Conservation (phyloP, 2,797 vertebrate genomes). For the Zenarchopterus dispar region DNA sequence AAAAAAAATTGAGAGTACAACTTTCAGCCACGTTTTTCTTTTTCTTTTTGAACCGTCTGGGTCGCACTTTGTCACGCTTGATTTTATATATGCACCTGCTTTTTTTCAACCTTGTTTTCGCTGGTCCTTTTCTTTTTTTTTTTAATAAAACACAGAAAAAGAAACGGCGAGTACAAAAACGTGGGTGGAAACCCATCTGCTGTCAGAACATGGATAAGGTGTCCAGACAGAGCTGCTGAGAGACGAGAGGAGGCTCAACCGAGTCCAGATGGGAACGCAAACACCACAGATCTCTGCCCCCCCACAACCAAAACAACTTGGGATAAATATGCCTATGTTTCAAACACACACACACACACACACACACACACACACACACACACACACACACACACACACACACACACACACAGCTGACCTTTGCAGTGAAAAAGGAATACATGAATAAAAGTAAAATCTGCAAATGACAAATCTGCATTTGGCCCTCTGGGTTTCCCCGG, state of each 20-base stretch:
- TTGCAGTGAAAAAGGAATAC: constrained; percentile 75
- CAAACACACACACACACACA: constrained; percentile 29
- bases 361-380: not conserved
- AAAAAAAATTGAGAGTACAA: too few relatives aligned
- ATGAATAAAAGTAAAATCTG: constrained; percentile 76
- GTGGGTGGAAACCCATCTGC: constrained; percentile 22
- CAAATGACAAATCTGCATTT: constrained; percentile 80
- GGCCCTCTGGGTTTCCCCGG: constrained; percentile 60
- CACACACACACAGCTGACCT: constrained; percentile 60
- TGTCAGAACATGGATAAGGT: constrained; percentile 8
- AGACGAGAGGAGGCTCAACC: not conserved
- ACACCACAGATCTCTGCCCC: constrained; percentile 17
- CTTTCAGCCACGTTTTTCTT: too few relatives aligned
- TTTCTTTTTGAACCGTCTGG: too few relatives aligned
- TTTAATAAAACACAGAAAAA: too few relatives aligned
- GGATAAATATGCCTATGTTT: constrained; percentile 31
- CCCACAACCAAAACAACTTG: constrained; percentile 23
- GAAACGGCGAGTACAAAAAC: not conserved
- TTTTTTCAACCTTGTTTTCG: too few relatives aligned
- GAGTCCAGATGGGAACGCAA: constrained; percentile 25
- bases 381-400: constrained; percentile 16
- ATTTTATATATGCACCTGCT: too few relatives aligned
- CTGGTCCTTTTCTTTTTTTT: too few relatives aligned
- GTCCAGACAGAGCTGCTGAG: not conserved
- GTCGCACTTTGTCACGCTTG: too few relatives aligned